Conservation (phyloP, 2,888 invertebrate genomes). For the Mylabris sibirica region DNA sequence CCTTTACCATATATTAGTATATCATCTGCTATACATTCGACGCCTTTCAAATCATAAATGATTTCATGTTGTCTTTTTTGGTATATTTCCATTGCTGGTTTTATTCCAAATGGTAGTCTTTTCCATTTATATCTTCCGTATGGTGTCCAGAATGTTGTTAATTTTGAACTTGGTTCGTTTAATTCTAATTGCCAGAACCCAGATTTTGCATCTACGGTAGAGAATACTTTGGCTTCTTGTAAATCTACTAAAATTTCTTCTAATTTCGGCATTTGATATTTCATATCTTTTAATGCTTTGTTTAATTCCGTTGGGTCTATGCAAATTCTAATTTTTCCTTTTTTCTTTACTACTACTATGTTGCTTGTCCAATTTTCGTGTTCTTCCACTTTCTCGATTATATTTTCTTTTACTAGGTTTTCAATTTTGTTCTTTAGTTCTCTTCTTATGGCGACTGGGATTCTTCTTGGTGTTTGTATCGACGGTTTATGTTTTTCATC, state of each 20-base stretch:
- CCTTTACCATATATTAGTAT: background rate
- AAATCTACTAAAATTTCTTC: conserved; percentile 40
- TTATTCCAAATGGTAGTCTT: conserved; percentile 28
- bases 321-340: conserved; percentile 42
- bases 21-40: background rate
- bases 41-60: too few species aligned
- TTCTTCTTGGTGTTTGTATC: conserved; percentile 42
- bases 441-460: conserved; percentile 48
- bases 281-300: conserved; percentile 35
- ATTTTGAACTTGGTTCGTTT: conserved; percentile 6
- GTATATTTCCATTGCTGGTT: conserved; percentile 25
- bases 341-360: conserved; percentile 50
- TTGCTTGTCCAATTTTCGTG: conserved; percentile 53
- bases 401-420: conserved; percentile 39
- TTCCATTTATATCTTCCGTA: conserved; percentile 31
- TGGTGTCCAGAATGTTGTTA: conserved; percentile 31
- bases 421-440: conserved; percentile 49
- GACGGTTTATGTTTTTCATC: background rate
- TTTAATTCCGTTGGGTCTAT: conserved; percentile 47
- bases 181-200: conserved; percentile 44
- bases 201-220: conserved; percentile 39
- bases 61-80: background rate
- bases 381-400: conserved; percentile 47
- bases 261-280: conserved; percentile 36
- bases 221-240: conserved; percentile 34